Evolutionary conservation across 64 coral and sea anemone genomes (phyloP), one percentile per base, ranked within the genome.

Genomic region (Anthopleura sola): DNA sequence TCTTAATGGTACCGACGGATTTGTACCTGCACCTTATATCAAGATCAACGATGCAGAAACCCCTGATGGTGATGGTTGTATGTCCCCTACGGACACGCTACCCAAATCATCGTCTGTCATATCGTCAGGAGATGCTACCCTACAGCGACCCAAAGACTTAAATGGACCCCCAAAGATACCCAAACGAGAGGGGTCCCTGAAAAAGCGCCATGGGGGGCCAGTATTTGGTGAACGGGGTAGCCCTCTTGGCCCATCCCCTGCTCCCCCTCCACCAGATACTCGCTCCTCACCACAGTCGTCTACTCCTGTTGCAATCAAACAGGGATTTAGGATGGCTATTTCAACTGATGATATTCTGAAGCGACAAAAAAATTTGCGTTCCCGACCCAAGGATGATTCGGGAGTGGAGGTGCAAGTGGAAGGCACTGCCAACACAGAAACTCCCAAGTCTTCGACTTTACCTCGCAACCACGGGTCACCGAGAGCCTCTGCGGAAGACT

Each of bases 1-100:
- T 40, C 58, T 90, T 15, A 90, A 95, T 51, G 97, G 88, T n/a
- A 38, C 49, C 0, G 97, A 99, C 49, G 97, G 97, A 40, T 99
- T 94, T 79, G 93, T 99, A 6, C 97, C 97, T 8, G 93, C 86
- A 21, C 86, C 87, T 23, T 99, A 99, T 81, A 94, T 99, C n/a
- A 93, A 91, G 36, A 66, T 99, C 11, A 49, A 64, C 19, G 90
- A 92, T 38, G 86, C 64, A 60, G 97, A 94, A 33, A 56, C 53
- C 9, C 80, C 82, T 37, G 93, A 95, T 31, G 34, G 75, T 57
- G 93, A 71, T 71, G 29, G 29, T 29, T 71, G 31, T 34, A 71
- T 34, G 1, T 83, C 79, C 13, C 49, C 88, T 1, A 57, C 83
- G 19, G 89, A 97, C 20, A 24, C 60, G 39, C 39, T 87, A 84